Conservation (phyloP, 2,888 invertebrate genomes). For the Stegana nigrithorax region DNA sequence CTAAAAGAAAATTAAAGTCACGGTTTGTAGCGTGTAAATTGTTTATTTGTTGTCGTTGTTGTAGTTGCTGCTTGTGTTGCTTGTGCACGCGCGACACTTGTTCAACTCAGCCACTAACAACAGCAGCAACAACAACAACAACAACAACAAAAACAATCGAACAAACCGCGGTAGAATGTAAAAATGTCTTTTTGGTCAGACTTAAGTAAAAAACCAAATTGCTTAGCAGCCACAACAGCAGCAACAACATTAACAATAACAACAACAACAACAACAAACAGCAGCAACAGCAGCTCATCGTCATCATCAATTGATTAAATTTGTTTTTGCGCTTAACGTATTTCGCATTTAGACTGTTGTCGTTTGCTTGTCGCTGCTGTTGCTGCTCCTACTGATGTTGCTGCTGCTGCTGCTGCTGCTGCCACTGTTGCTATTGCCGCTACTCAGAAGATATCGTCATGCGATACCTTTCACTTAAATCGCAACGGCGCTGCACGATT, state of each 20-base stretch:
- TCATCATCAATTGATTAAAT: slow-evolving; percentile 59
- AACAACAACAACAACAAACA: too few relatives aligned
- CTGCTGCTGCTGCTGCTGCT: too few relatives aligned
- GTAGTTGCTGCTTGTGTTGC: slow-evolving; percentile 37
- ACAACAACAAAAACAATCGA: slow-evolving; percentile 17
- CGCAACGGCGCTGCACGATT: slow-evolving; percentile 52
- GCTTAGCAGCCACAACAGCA: slow-evolving; percentile 37
- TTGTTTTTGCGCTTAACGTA: too few relatives aligned
- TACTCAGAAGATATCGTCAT: slow-evolving; percentile 43
- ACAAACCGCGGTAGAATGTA: slow-evolving; percentile 52
- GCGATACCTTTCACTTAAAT: slow-evolving; percentile 56
- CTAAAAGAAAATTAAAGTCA: slow-evolving; percentile 58
- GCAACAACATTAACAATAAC: slow-evolving; percentile 28
- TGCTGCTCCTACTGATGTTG: too few relatives aligned
- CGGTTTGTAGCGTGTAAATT: slow-evolving; percentile 62
- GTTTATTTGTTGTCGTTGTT: slow-evolving; percentile 26
- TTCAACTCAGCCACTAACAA: slow-evolving; percentile 9
- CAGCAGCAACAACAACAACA: slow-evolving; percentile 34
- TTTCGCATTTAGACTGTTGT: too few relatives aligned
- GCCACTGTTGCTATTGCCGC: not conserved
- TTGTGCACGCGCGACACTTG: slow-evolving; percentile 43
- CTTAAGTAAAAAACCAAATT: slow-evolving; percentile 53
- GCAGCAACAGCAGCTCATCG: too few relatives aligned
- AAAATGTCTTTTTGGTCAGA: slow-evolving; percentile 56
- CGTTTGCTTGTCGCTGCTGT: slow-evolving; percentile 36